These are phyloP conservation scores for Mongoloraphidia duomilia DNA, from an alignment of 2,888 invertebrate genomes.

Conservation along the genomic window DNA sequence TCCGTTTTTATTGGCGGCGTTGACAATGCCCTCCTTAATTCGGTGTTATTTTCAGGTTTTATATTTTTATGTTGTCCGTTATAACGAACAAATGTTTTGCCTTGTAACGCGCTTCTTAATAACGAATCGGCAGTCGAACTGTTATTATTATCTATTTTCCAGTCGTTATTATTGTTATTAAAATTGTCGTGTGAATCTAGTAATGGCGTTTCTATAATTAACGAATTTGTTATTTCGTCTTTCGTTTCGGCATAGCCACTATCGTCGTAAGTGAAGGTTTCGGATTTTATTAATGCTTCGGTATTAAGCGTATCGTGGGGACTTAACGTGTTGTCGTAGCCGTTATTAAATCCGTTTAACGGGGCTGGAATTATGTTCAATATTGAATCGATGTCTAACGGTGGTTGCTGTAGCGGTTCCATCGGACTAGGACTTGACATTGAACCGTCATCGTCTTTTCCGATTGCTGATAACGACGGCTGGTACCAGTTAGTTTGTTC, in stretches of 20 bases:
- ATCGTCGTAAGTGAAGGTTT: constrained; percentile 62
- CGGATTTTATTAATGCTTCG: constrained; percentile 51
- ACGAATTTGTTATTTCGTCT: constrained; percentile 32
- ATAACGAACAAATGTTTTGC: constrained; percentile 41
- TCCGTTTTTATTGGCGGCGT: constrained; percentile 32
- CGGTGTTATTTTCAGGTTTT: constrained; percentile 29
- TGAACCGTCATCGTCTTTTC: constrained; percentile 47
- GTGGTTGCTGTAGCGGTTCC: constrained; percentile 40
- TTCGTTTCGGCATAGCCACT: constrained; percentile 57
- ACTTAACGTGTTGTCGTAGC: constrained; percentile 40
- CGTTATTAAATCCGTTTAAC: constrained; percentile 37
- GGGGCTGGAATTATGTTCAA: constrained; percentile 50
- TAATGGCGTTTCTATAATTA: constrained; percentile 37
- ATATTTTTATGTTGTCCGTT: constrained; percentile 24
- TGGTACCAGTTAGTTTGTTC: constrained; percentile 35
- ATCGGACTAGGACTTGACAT: constrained; percentile 43
- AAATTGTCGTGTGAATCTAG: constrained; percentile 38
- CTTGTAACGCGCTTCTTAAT: constrained; percentile 68
- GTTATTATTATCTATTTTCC: constrained; percentile 66
- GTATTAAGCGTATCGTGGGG: constrained; percentile 30
- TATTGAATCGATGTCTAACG: constrained; percentile 66
- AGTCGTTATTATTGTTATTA: constrained; percentile 64
- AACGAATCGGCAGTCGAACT: constrained; percentile 47
- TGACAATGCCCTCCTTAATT: constrained; percentile 39
- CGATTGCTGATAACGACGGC: constrained; percentile 43